Evolutionary conservation across 1,140 invertebrate genomes (phyloP).

Genomic region (Yoshiicerus persimilis): DNA sequence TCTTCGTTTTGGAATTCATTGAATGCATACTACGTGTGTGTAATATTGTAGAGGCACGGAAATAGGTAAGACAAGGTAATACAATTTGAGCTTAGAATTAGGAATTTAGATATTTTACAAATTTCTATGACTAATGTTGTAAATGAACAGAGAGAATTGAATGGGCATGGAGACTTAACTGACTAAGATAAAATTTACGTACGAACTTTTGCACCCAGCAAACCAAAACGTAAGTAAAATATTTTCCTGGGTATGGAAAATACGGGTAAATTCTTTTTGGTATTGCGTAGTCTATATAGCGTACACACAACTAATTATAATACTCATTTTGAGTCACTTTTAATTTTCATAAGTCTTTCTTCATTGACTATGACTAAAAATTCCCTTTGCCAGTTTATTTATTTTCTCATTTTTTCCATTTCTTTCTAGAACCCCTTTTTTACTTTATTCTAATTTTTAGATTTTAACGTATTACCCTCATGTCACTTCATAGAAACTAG

Average conservation of each 20-base stretch:
- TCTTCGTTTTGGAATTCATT: neutral
- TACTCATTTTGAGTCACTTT: neutral
- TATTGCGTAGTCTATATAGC: neutral
- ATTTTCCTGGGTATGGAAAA: neutral
- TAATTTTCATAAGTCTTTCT: neutral
- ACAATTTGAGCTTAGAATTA: neutral
- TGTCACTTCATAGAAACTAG: neutral
- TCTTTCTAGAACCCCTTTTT: neutral
- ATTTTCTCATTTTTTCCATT: neutral
- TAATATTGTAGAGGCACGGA: neutral
- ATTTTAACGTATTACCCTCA: neutral
- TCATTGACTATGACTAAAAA: too few species aligned
- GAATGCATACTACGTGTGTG: neutral
- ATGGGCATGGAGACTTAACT: neutral
- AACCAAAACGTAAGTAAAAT: neutral
- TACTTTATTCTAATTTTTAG: neutral
- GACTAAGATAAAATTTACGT: neutral
- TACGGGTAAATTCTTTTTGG: neutral
- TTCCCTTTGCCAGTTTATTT: too few species aligned
- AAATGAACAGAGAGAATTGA: conserved; percentile 17
- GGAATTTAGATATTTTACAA: neutral
- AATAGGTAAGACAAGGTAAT: neutral
- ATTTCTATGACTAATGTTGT: neutral
- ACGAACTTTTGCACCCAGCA: neutral
- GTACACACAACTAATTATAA: neutral